These are phyloP conservation scores for Drosophila anomelani DNA, from an alignment of 2,888 invertebrate species.

Conservation along the genomic window DNA sequence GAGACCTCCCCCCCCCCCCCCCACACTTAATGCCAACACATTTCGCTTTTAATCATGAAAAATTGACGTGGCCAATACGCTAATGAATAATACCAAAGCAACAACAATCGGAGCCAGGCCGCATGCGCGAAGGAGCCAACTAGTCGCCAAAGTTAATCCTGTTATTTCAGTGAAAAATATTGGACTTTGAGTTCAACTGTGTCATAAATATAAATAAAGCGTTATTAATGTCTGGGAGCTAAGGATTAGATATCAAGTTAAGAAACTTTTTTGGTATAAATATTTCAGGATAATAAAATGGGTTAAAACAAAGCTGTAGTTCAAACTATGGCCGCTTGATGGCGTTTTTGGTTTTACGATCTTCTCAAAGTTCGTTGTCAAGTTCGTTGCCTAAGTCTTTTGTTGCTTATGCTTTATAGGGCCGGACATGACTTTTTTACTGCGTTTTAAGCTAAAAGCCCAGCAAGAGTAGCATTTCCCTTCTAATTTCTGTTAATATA, in stretches of 20 bases:
- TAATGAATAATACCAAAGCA: constrained; percentile 52
- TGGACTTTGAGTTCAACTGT: constrained; percentile 32
- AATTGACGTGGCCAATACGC: constrained; percentile 49
- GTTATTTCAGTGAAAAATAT: constrained; percentile 50
- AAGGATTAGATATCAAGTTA: neutral
- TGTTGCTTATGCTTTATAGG: neutral
- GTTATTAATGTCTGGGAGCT: neutral
- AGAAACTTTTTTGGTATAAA: neutral
- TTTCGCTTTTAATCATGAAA: constrained; percentile 69
- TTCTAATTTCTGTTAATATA: neutral
- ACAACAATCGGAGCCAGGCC: constrained; percentile 14
- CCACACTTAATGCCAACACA: constrained; percentile 66
- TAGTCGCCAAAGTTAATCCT: constrained; percentile 55
- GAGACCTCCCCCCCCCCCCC: constrained; percentile 2
- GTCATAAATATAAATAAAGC: neutral
- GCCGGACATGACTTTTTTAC: no score
- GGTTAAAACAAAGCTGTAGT: no score
- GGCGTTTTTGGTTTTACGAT: no score
- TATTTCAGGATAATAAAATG: neutral
- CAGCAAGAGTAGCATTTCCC: no score
- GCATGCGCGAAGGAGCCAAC: constrained; percentile 49
- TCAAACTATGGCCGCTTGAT: no score
- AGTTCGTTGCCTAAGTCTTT: no score
- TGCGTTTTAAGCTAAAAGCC: neutral
- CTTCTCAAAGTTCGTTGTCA: no score